A percentile compares a stretch with the other conserved stretches of the same genome.
These are phyloP conservation scores for Pantala flavescens DNA, from an alignment of 1,140 invertebrate species.

Conservation along the genomic window DNA sequence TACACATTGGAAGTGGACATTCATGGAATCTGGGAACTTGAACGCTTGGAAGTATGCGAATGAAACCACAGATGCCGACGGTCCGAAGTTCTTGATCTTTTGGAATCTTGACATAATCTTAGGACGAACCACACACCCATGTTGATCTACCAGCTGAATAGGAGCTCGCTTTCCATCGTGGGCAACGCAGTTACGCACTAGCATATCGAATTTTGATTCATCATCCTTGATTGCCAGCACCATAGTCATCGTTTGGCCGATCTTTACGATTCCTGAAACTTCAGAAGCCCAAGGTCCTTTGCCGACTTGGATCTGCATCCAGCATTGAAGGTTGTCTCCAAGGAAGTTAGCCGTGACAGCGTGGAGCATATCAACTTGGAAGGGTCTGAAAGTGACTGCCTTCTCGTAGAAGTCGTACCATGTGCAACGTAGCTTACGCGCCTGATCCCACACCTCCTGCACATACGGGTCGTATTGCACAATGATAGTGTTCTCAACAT, in stretches of 20 bases:
- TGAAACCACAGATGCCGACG: slow-evolving; percentile 83
- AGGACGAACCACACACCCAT: slow-evolving; percentile 80
- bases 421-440: slow-evolving; percentile 76
- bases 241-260: slow-evolving; percentile 94
- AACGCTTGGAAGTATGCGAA: slow-evolving; percentile 95
- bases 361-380: slow-evolving; percentile 89
- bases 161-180: slow-evolving; percentile 87
- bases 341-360: slow-evolving; percentile 89
- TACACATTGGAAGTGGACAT: slow-evolving; percentile 93
- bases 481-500: slow-evolving; percentile 90
- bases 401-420: slow-evolving; percentile 96
- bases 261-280: slow-evolving; percentile 88
- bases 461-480: slow-evolving; percentile 92
- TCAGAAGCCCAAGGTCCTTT: slow-evolving; percentile 91
- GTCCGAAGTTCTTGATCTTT: slow-evolving; percentile 91
- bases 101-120: slow-evolving; percentile 91
- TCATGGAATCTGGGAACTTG: slow-evolving; percentile 95
- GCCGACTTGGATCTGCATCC: slow-evolving; percentile 93
- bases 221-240: slow-evolving; percentile 90
- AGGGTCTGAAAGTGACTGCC: slow-evolving; percentile 83
- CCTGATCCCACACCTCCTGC: slow-evolving; percentile 71
- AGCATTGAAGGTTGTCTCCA: slow-evolving; percentile 88
- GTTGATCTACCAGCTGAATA: slow-evolving; percentile 84
- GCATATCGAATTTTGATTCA: slow-evolving; percentile 91
- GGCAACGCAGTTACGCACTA: slow-evolving; percentile 86